These are phyloP conservation scores for Chelonia mydas DNA, from an alignment of 2,797 vertebrate species.

Conservation along the genomic window DNA sequence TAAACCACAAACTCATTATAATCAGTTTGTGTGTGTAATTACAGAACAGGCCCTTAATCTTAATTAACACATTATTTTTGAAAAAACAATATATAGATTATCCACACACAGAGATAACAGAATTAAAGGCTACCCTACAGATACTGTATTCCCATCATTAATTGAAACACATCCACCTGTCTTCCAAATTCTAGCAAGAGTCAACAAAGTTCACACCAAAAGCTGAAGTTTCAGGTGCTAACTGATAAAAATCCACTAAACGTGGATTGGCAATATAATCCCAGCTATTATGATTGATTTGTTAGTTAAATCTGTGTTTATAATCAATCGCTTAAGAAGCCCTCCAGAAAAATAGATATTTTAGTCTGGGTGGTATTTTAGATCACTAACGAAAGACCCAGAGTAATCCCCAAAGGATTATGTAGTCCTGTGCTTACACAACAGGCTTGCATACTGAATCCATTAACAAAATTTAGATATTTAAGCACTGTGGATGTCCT, in stretches of 20 bases:
- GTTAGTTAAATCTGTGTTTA: slow-evolving; percentile 62
- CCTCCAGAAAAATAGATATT: slow-evolving; percentile 15
- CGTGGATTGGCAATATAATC: not conserved
- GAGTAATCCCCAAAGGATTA: slow-evolving; percentile 17
- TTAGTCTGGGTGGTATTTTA: not conserved
- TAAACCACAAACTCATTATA: not conserved
- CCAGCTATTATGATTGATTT: slow-evolving; percentile 41
- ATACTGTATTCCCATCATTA: fast-evolving
- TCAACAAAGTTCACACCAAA: not conserved
- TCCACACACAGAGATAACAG: not conserved
- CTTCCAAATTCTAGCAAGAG: not conserved
- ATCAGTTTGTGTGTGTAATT: not conserved
- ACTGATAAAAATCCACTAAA: slow-evolving; percentile 55
- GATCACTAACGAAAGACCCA: not conserved
- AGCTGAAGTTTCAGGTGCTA: slow-evolving; percentile 20
- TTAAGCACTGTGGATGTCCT: slow-evolving; percentile 28
- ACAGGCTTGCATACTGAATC: not conserved
- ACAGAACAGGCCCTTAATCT: not conserved
- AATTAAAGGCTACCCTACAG: not conserved
- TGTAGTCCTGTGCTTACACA: not conserved
- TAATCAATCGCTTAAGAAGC: slow-evolving; percentile 55
- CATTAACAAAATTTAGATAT: slow-evolving; percentile 25
- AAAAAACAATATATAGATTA: not conserved
- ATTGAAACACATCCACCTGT: not conserved
- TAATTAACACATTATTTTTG: not conserved